Conservation (phyloP, 2,797 vertebrate species). For the Lepidocolaptes lacrymiger region DNA sequence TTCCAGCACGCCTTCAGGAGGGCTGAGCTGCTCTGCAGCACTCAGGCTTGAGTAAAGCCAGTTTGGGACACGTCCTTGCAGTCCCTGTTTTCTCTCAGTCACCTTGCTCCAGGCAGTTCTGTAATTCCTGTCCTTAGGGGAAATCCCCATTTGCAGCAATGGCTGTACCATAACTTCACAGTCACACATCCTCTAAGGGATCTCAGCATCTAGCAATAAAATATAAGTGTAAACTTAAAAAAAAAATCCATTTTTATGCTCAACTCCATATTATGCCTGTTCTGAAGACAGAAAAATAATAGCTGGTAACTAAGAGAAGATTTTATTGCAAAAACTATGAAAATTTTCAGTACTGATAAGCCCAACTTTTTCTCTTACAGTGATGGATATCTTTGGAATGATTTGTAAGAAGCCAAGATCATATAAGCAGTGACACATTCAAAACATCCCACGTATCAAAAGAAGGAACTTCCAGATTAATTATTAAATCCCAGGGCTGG, state of each 20-base stretch:
- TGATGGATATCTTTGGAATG: background rate
- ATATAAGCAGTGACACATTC: background rate
- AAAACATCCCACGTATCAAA: background rate
- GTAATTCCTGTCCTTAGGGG: background rate
- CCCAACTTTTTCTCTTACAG: background rate
- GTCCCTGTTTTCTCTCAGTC: background rate
- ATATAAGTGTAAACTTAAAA: background rate
- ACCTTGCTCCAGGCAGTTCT: background rate
- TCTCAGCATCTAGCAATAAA: background rate
- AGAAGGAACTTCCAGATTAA: background rate
- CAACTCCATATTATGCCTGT: background rate
- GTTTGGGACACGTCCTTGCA: background rate
- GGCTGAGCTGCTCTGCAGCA: background rate
- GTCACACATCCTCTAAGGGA: background rate
- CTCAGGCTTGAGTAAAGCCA: background rate
- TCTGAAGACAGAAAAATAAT: background rate
- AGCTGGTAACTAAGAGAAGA: background rate
- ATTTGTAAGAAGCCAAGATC: background rate
- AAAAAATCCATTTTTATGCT: background rate
- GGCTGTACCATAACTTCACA: background rate
- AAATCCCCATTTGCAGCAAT: background rate
- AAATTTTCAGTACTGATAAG: background rate
- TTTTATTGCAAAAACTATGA: background rate
- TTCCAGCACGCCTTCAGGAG: background rate
- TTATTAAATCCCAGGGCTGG: background rate